Conservation (phyloP, 2,888 invertebrate species). For the Chymomyza procnemis region DNA sequence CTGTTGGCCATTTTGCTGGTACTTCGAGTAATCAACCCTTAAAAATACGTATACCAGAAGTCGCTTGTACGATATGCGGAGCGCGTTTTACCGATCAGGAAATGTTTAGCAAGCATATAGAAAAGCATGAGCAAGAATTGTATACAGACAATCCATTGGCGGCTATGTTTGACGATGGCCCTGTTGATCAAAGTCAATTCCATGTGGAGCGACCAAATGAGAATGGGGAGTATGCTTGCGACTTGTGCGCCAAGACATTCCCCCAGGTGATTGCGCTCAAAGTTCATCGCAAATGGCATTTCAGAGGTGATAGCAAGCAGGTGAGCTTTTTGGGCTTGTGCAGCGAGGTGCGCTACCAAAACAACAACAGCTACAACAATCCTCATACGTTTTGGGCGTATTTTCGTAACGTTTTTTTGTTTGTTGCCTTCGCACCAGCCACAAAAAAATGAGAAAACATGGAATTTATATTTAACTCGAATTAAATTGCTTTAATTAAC, state of each 20-base stretch:
- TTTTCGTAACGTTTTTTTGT: constrained; percentile 19
- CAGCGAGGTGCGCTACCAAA: constrained; percentile 68
- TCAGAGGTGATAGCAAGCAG: constrained; percentile 79
- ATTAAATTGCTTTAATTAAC: not conserved
- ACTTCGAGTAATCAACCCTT: constrained; percentile 29
- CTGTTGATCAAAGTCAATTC: constrained; percentile 77
- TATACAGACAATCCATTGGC: constrained; percentile 77
- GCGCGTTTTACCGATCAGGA: constrained; percentile 78
- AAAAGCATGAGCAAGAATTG: constrained; percentile 77
- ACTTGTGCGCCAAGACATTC: constrained; percentile 78
- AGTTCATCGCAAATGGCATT: constrained; percentile 79
- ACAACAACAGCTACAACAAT: constrained; percentile 1
- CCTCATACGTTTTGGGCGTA: constrained; percentile 10
- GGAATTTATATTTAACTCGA: not conserved
- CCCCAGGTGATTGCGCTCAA: constrained; percentile 78
- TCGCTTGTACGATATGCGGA: constrained; percentile 77
- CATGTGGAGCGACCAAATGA: constrained; percentile 76
- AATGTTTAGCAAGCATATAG: constrained; percentile 77
- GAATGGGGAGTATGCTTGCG: constrained; percentile 78
- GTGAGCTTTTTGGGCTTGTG: constrained; percentile 78
- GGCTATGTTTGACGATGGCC: constrained; percentile 78
- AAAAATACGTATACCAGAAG: constrained; percentile 76
- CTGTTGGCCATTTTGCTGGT: constrained; percentile 2
- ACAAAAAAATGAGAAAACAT: constrained; percentile 58
- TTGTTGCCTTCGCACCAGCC: constrained; percentile 76